Evolutionary conservation across 2,888 invertebrate genomes (phyloP).

Genomic region (Tetramorium bicarinatum): DNA sequence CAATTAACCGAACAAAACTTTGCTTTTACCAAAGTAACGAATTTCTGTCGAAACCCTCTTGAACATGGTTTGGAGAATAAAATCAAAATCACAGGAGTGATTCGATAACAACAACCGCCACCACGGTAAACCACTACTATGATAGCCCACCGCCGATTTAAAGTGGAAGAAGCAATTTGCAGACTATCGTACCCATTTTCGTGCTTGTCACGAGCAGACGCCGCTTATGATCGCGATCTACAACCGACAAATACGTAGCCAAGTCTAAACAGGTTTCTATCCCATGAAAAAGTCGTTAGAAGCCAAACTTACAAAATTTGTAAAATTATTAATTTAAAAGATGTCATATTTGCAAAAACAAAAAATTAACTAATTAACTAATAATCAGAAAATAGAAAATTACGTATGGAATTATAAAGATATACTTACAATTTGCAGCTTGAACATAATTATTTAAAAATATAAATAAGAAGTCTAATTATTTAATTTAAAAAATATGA

Average conservation of each 20-base stretch:
- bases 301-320: background rate
- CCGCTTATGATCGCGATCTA: conserved; percentile 69
- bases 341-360: background rate
- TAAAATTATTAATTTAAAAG: conserved; percentile 11
- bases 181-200: conserved; percentile 71
- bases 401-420: background rate
- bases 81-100: conserved; percentile 51
- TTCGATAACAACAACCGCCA: conserved; percentile 56
- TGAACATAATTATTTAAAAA: background rate
- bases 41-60: conserved; percentile 21
- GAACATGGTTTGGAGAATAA: conserved; percentile 21
- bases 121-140: background rate
- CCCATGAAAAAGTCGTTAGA: background rate
- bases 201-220: conserved; percentile 70
- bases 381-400: background rate
- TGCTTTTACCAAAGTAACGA: conserved; percentile 17
- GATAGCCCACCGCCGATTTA: conserved; percentile 61
- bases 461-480: background rate
- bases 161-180: conserved; percentile 75
- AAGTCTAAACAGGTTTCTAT: conserved; percentile 44
- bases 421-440: background rate
- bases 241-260: conserved; percentile 50
- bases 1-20: conserved; percentile 25
- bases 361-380: background rate
- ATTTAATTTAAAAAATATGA: background rate